A percentile compares a stretch with the other conserved stretches of the same genome.
These are phyloP conservation scores for Hirudinaria manillensis DNA, from an alignment of 2,888 invertebrate species.

Conservation along the genomic window DNA sequence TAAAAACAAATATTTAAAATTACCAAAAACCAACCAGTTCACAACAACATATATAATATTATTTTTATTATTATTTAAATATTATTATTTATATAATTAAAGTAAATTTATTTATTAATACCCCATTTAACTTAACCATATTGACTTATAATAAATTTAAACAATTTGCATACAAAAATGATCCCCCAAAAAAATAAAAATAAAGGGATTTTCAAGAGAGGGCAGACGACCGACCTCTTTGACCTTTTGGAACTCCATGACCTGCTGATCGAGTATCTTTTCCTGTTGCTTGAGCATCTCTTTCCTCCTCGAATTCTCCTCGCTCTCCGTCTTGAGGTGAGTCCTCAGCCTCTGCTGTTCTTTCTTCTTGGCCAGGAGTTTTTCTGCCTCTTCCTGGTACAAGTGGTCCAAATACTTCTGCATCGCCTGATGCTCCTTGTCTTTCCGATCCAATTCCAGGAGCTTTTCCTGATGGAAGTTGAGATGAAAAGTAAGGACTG, in stretches of 20 bases:
- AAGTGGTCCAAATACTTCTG: conserved; percentile 53
- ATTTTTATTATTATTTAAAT: no score
- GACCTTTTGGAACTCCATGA: conserved; percentile 52
- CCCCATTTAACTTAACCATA: background rate
- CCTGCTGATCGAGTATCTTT: conserved; percentile 50
- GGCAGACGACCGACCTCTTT: conserved; percentile 50
- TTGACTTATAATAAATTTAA: no score
- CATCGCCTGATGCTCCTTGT: conserved; percentile 53
- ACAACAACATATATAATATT: no score
- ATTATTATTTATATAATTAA: no score
- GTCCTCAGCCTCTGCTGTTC: conserved; percentile 44
- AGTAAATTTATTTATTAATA: background rate
- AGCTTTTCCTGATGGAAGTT: conserved; percentile 40
- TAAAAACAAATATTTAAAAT: no score
- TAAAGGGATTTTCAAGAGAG: background rate
- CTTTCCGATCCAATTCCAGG: conserved; percentile 52
- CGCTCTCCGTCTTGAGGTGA: conserved; percentile 52
- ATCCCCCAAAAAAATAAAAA: no score
- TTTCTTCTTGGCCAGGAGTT: conserved; percentile 45
- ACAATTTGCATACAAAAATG: no score
- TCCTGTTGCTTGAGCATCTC: conserved; percentile 49
- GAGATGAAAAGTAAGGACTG: background rate
- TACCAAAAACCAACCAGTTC: no score
- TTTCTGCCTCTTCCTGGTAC: conserved; percentile 51
- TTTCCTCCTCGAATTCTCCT: conserved; percentile 49